Base-by-base conservation (phyloP, 1,140 invertebrate species). In the Polypedilum pembai region DNA sequence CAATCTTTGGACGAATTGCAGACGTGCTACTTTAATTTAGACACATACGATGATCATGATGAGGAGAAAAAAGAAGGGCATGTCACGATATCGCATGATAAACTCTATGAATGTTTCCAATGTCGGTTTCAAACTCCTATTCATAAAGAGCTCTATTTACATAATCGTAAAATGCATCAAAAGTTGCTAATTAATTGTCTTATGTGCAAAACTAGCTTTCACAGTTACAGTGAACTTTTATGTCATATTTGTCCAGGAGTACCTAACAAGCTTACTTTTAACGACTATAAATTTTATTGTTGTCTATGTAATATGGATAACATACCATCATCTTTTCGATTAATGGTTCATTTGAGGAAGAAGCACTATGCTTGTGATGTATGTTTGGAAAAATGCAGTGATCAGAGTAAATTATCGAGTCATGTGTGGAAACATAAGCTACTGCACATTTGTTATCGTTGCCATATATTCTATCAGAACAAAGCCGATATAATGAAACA, bases 401-500 rank as follows among this genome's bases (percentile, higher is more conserved):
- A 88, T 81, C 92, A 94, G 78, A 76, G 80, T 15, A 75, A 89
- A 77, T 82, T 94, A 0, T 93, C 92, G 7, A 91, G 90, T 76
- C 93, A 94, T 79, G 91, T 94, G 41, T 93, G 91, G 91, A 94
- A 94, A 80, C 93, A 94, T 80, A 94, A 94, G 81, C 81, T 94
- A 40, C 87, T 92, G 82, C 92, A 94, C 82, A 81, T 93, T 18
- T 94, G 93, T 80, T 94, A 93, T 81, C 87, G 91, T 56, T 94
- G 92, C 82, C 90, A 89, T 24, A 92, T 94, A 76, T 88, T 92
- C 4, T 94, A 94, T 80, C 86, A 91, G 74, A 93, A 93, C 80
- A 93, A 94, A 80, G 89, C 89, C 56, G 92, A 94, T 78, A 94
- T 94, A 73, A 92, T 89, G 41, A 92, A 92, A 78, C 92, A 95